phyloP scores from a whole-genome alignment of 2,888 invertebrate genomes.

The Drosophila aldrichi region DNA sequence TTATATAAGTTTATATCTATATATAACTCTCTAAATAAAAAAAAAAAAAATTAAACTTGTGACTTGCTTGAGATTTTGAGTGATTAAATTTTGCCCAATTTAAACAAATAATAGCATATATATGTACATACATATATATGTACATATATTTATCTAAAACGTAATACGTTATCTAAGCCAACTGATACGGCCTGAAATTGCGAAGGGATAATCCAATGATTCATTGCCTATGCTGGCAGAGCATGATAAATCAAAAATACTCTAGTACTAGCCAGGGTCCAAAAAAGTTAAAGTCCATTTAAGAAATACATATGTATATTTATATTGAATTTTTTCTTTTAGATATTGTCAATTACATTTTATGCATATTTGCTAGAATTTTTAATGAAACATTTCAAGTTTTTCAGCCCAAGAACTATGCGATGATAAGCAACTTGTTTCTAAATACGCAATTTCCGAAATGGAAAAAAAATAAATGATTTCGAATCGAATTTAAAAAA shows the following conservation, averaged over 20 bases:
- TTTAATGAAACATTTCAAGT: background rate
- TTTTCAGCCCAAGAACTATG: background rate
- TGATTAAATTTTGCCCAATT: constrained; percentile 3
- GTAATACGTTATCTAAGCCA: constrained; percentile 15
- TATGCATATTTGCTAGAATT: background rate
- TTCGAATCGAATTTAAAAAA: constrained; percentile 2
- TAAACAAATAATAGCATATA: too few species aligned
- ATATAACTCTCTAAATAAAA: background rate
- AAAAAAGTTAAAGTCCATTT: too few species aligned
- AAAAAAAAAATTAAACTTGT: constrained; percentile 14
- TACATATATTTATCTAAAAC: background rate
- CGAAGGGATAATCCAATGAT: constrained; percentile 13
- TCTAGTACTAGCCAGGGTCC: background rate
- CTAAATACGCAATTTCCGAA: constrained; percentile 13
- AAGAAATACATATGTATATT: too few species aligned
- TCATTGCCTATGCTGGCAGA: constrained; percentile 6
- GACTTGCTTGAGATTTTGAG: constrained; percentile 7
- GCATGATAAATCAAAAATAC: background rate
- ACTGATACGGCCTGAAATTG: constrained; percentile 13
- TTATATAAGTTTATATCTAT: background rate
- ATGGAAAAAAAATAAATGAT: background rate
- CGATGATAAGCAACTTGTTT: constrained; percentile 6
- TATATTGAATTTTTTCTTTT: too few species aligned
- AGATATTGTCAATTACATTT: background rate
- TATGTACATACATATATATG: background rate